Evolutionary conservation across 2,113 vertebrate genomes (phyloP).

Genomic region (Trogon surrucura): DNA sequence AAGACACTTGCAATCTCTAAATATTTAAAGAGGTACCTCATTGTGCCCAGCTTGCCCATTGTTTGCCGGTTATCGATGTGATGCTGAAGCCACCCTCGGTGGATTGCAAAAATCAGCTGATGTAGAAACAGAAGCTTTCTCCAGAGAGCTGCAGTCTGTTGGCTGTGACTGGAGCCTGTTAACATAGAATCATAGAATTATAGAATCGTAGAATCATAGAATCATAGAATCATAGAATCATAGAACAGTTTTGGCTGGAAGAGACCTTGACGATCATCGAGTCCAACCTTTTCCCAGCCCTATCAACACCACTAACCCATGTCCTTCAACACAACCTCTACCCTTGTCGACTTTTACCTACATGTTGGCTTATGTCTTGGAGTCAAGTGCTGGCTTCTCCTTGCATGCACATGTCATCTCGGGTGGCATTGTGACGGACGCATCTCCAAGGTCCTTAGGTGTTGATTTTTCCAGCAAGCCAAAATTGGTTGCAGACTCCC

Average conservation of each 20-base stretch:
- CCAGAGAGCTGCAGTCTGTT: rapidly evolving
- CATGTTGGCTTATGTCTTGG: background rate
- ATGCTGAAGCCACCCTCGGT: background rate
- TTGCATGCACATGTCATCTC: background rate
- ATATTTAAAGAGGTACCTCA: background rate
- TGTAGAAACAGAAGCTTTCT: background rate
- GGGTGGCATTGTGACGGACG: rapidly evolving
- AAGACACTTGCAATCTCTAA: background rate
- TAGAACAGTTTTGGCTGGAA: too few relatives aligned
- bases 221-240: too few relatives aligned
- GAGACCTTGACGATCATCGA: too few relatives aligned
- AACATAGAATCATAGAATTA: too few relatives aligned
- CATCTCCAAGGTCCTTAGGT: background rate
- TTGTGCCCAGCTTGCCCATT: background rate
- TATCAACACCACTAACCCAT: too few relatives aligned
- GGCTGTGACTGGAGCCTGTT: background rate
- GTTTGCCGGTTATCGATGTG: background rate
- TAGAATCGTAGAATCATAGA: too few relatives aligned
- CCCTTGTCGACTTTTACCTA: too few relatives aligned
- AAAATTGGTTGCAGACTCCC: background rate
- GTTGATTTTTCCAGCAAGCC: background rate
- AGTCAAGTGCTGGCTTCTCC: background rate
- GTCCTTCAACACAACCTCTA: too few relatives aligned
- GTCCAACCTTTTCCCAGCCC: too few relatives aligned
- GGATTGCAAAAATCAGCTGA: background rate